These are phyloP conservation scores for Rhopalosiphum nymphaeae DNA, from an alignment of 2,888 invertebrate species.

Conservation along the genomic window DNA sequence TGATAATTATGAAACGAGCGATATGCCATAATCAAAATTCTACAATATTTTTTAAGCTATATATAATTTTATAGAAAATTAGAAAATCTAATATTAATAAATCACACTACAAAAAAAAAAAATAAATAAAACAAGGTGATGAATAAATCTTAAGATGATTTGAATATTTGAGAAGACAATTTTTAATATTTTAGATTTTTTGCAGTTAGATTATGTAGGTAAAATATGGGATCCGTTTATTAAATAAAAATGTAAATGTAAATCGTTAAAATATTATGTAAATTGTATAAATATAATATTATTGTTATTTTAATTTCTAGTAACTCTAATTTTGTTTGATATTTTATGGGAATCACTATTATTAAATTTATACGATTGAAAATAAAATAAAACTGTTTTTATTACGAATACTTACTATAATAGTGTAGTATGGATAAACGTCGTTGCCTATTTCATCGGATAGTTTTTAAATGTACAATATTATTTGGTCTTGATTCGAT, in stretches of 20 bases:
- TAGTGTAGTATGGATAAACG: not conserved
- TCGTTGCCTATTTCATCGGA: not conserved
- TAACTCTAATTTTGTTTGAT: not conserved
- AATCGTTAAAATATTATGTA: not conserved
- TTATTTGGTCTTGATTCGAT: not conserved
- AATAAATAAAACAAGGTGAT: not conserved
- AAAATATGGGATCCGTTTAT: not conserved
- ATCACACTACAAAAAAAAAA: not conserved
- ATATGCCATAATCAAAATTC: not conserved
- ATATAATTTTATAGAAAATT: not conserved
- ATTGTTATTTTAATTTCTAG: not conserved
- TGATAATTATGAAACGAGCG: not conserved
- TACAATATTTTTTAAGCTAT: not conserved
- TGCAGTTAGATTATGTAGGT: not conserved
- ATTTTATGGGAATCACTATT: not conserved
- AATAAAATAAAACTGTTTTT: not conserved
- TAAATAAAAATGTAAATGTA: not conserved
- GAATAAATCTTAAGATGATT: not conserved
- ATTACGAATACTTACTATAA: not conserved
- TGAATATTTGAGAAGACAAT: not conserved
- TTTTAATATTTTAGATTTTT: not conserved
- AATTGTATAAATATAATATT: not conserved
- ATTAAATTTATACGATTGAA: not conserved
- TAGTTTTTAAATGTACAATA: not conserved
- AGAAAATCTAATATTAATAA: not conserved